Conservation (phyloP, 2,797 vertebrate species). For the Buceros bicornis region DNA sequence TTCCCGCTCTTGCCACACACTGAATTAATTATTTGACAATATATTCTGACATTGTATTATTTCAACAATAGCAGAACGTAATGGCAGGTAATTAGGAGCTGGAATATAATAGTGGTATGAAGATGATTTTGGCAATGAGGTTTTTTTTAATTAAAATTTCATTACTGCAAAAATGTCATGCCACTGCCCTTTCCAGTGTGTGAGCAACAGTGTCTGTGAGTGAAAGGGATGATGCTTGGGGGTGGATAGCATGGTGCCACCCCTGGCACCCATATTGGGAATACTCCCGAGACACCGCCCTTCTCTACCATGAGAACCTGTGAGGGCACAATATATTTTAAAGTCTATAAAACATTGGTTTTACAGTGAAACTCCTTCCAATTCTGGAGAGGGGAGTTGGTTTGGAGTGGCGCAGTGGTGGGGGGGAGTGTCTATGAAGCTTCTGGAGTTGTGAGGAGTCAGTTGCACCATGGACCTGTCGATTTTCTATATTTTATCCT, state of each 20-base stretch:
- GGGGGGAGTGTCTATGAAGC: neutral
- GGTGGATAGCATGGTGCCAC: fast-evolving
- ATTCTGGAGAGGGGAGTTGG: neutral
- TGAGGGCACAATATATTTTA: neutral
- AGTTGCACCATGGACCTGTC: neutral
- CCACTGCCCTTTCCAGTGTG: neutral
- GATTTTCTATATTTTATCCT: neutral
- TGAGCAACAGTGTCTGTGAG: neutral
- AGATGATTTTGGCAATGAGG: neutral
- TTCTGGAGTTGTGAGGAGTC: neutral
- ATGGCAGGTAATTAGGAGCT: neutral
- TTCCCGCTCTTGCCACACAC: neutral
- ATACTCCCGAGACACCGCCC: neutral
- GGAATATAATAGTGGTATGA: neutral
- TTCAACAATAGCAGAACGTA: slow-evolving; percentile 1
- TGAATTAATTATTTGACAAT: slow-evolving; percentile 21
- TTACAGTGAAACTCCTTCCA: neutral
- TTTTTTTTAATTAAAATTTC: slow-evolving; percentile 31
- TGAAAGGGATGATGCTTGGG: neutral
- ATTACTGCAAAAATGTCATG: neutral
- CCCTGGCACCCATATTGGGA: fast-evolving
- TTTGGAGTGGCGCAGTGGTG: neutral
- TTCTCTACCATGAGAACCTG: neutral
- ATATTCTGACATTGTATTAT: slow-evolving; percentile 14
- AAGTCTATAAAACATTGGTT: neutral